Evolutionary conservation across 2,113 vertebrate species (phyloP), one percentile per base, ranked within the genome.

Genomic region (Patagioenas fasciata): DNA sequence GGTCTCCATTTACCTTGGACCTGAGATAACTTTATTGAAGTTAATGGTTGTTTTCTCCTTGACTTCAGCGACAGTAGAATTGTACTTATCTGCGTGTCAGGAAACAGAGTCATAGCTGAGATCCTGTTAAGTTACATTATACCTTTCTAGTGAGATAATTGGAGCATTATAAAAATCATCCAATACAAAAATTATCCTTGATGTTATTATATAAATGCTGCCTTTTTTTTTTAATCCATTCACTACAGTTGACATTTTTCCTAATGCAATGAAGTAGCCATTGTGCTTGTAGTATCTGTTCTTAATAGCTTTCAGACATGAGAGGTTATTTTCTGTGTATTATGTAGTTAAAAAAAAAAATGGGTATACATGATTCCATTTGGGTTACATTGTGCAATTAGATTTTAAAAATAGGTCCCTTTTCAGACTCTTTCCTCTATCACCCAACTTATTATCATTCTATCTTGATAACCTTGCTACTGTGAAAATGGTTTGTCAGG

Each of bases 251-350:
- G 93, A 95, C 96, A 92, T 95, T 94, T 95, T 96, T 96, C 64
- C 83, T 97, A 96, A 97, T 96, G 90, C 83, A 96, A 94, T 97
- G 93, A 96, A 96, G 95, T 93, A 96, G 73, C 80, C 93, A 94
- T 94, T 96, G 88, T 96, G 73, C 65, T 86, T 74, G 36, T 66
- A 80, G 62, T 87, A 87, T 84, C 95, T 94, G 34, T 85, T 94
- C 92, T 96, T 97, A 95, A 96, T 93, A 95, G 95, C 88, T 72
- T 96, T 96, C 86, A 94, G 90, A 89, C 58, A 72, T 31, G 54
- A 96, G 86, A 82, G 91, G 86, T 93, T 93, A 91, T 96, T 96
- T 97, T 92, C 95, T 95, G 66, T 88, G 87, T 96, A 96, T 96
- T 94, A 95, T 91, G 70, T 89, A 82, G 89, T 93, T 94, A 50